Conservation (phyloP, 2,888 invertebrate genomes). For the Xanthorhoe spadicearia region DNA sequence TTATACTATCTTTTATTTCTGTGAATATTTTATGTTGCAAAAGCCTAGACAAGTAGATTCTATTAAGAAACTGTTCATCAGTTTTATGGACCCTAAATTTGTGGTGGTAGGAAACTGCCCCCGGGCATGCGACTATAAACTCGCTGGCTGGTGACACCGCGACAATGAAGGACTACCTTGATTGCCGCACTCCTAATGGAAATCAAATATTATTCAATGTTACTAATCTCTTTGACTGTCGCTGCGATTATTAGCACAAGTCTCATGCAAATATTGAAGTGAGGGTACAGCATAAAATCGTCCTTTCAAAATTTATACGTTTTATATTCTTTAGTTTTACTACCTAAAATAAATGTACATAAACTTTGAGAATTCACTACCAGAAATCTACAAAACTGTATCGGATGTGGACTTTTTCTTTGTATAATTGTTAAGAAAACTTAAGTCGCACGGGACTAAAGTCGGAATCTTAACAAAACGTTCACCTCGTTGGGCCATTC, state of each 20-base stretch:
- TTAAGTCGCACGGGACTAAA: slow-evolving; percentile 65
- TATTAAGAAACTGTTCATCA: slow-evolving; percentile 80
- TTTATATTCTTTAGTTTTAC: not conserved
- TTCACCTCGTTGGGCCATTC: slow-evolving; percentile 77
- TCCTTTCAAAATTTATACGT: not conserved
- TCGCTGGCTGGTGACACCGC: slow-evolving; percentile 69
- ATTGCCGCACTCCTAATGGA: slow-evolving; percentile 59
- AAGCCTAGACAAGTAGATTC: slow-evolving; percentile 58
- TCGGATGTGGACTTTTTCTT: slow-evolving; percentile 47
- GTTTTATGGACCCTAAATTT: slow-evolving; percentile 81
- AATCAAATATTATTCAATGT: slow-evolving; percentile 52
- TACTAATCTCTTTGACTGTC: slow-evolving; percentile 15
- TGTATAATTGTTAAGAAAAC: slow-evolving; percentile 64
- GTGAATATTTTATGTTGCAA: slow-evolving; percentile 44
- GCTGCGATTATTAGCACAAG: slow-evolving; percentile 8
- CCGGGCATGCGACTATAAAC: slow-evolving; percentile 76
- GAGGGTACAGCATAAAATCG: not conserved
- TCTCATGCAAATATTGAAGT: not conserved
- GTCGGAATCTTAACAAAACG: slow-evolving; percentile 73
- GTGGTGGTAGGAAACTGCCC: slow-evolving; percentile 74
- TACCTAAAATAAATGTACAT: not conserved
- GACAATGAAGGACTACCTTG: slow-evolving; percentile 67
- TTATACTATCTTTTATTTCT: slow-evolving; percentile 27
- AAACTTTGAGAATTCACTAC: slow-evolving; percentile 13
- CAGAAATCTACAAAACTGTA: slow-evolving; percentile 24